Evolutionary conservation across 2,888 invertebrate species (phyloP), one percentile per base, ranked within the genome.

Genomic region (Diarsia brunnea): DNA sequence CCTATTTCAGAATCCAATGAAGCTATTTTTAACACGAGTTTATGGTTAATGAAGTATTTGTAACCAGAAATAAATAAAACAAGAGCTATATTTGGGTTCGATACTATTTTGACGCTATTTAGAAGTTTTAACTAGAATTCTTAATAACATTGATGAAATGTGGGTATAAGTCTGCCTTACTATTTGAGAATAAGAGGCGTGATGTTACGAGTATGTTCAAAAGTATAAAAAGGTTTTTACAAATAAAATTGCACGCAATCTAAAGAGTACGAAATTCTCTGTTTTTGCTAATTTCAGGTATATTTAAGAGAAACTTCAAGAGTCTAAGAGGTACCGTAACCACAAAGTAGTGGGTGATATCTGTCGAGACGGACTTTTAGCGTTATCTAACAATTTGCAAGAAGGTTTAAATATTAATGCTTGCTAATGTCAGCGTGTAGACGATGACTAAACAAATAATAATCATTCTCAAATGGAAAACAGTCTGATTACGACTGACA

Each of bases 351-450:
- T 55, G 31, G 64, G 49, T 66, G 49, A 51, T 24, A 65, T 64
- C 60, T 45, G 27, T 53, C 19, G 60, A 73, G 45, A 69, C 43
- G 27, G 21, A 38, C 21, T 51, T 31, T 67, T 73, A 69, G 53
- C 60, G 58, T 73, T 78, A 76, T 84, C 71, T 72, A 51, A 67
- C 11, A 38, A 79, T 73, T 68, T 79, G 61, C 79, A 66, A 61
- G 63, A 73, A 12, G 47, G 65, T 68, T 77, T 72, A 74, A 72
- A 84, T 75, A 72, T 71, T 66, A 69, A 78, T 64, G 63, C 31
- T 53, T 69, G 47, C 69, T 47, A 55, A 69, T 53, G 81, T 84
- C 81, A 84, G 78, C 68, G 38, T 24, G n/a, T 31, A 16, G 2
- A 70, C 70, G 45, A 31, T 19, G 58, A 51, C 64, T 63, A 31